A percentile compares a stretch with the other conserved stretches of the same genome.
Conservation (phyloP, 2,113 vertebrate species). For the Phrynosoma platyrhinos region DNA sequence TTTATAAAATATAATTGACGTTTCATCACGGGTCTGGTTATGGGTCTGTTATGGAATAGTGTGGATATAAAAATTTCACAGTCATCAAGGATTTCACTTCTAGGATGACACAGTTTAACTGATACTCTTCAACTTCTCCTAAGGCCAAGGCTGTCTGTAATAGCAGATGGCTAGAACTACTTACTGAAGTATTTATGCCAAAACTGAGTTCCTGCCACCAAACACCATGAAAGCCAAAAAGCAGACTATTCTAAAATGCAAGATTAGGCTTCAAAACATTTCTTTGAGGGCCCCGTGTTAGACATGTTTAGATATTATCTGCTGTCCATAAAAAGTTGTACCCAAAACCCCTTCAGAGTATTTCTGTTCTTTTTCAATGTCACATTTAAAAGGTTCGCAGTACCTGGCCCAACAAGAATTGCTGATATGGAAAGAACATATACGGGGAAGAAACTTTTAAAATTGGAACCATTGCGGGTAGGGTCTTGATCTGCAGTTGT, state of each 20-base stretch:
- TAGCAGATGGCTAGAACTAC: background rate
- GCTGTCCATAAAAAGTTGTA: background rate
- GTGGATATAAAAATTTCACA: constrained; percentile 33
- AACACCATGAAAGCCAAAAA: background rate
- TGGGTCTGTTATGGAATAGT: constrained; percentile 53
- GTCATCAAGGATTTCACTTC: constrained; percentile 17
- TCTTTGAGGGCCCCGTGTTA: background rate
- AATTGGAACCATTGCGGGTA: background rate
- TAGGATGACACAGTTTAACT: background rate
- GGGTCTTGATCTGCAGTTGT: background rate
- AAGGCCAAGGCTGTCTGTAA: background rate
- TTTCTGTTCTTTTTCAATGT: background rate
- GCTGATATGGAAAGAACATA: background rate
- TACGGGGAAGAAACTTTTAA: background rate
- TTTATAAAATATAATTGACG: constrained; percentile 85
- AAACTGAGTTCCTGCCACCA: background rate
- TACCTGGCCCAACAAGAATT: background rate
- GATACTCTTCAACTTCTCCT: background rate
- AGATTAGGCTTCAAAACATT: background rate
- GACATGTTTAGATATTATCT: background rate
- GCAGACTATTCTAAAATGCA: background rate
- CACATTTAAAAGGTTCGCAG: background rate
- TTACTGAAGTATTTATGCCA: background rate
- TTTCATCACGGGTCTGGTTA: constrained; percentile 67
- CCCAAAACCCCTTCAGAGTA: background rate